Evolutionary conservation across 1,140 invertebrate genomes (phyloP), one percentile per base, ranked within the genome.

Genomic region (Pseudomyrmex pallidus): DNA sequence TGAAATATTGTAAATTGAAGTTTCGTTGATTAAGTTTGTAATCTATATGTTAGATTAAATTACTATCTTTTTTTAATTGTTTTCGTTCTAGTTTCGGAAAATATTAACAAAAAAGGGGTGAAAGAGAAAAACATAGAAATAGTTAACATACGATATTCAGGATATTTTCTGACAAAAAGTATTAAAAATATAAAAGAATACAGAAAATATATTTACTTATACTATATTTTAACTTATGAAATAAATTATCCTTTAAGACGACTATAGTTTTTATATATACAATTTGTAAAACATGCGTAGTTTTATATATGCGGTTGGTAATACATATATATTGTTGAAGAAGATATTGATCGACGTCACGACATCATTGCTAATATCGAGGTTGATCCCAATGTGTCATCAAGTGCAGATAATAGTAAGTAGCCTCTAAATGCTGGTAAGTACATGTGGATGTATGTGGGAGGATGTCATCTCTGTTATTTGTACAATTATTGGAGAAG

Each of bases 271-370:
- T 52, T 52, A 52, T 35, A n/a, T 64, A 54, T 1, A 9, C 25
- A 66, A 56, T 1, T 48, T 13, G 22, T 76, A 17, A 50, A 61
- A 48, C n/a, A 48, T 0, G 9, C 44, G 4, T 25, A 7, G 35
- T 78, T 57, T 70, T 3, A 25, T 48, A 17, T 20, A 56, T 12
- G 7, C 3, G 8, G 52, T 48, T 68, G 13, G 22, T 63, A n/a
- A 57, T 35, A 10, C 48, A 59, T 25, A 10, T 57, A 59, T 25
- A 50, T 1, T 15, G 12, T 44, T 48, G 48, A 78, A 3, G 2
- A 4, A 22, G 35, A 57, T 59, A 70, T 78, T 70, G 74, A 76
- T 77, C 74, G 61, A 74, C 56, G 20, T 44, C 12, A n/a, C 48
- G 25, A 48, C 25, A 48, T 70, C 35, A 68, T 68, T 78, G 64